Evolutionary conservation across 2,888 invertebrate genomes (phyloP).

Genomic region (Oeneis ivallda): DNA sequence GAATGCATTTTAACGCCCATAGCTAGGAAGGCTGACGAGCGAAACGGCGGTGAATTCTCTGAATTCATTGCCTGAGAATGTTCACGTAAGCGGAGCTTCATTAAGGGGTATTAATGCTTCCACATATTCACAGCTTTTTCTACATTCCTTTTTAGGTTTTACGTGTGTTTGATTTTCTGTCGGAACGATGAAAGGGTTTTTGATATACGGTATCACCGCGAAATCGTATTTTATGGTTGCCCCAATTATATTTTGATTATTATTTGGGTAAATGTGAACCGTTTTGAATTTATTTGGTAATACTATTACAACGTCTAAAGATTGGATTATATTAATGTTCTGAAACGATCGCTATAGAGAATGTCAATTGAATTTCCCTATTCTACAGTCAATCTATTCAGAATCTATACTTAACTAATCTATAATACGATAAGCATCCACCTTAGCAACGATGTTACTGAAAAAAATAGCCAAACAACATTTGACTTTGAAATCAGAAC

Average conservation of each 20-base stretch:
- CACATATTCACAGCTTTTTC: conserved; percentile 32
- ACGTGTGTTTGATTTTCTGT: conserved; percentile 10
- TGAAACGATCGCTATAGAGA: no score
- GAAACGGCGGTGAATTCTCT: conserved; percentile 31
- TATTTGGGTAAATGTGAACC: background rate
- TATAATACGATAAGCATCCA: no score
- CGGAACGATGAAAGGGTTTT: conserved; percentile 4
- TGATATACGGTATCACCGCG: background rate
- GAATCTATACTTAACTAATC: no score
- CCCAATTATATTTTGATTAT: background rate
- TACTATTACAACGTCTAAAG: no score
- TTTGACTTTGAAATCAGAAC: no score
- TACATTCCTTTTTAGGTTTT: conserved; percentile 15
- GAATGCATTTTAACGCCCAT: conserved; percentile 22
- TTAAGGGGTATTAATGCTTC: conserved; percentile 36
- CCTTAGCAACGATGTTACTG: no score
- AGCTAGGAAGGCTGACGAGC: conserved; percentile 35
- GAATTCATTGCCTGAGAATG: conserved; percentile 41
- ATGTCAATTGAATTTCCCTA: no score
- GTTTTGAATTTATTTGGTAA: background rate
- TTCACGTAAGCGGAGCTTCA: conserved; percentile 37
- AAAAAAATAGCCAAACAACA: no score
- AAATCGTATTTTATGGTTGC: background rate
- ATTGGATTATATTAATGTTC: no score
- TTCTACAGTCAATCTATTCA: no score